Percentiles rank a stretch among this genome's conserved stretches.
Conservation (phyloP, 2,113 vertebrate species). For the Pleuronectes platessa region DNA sequence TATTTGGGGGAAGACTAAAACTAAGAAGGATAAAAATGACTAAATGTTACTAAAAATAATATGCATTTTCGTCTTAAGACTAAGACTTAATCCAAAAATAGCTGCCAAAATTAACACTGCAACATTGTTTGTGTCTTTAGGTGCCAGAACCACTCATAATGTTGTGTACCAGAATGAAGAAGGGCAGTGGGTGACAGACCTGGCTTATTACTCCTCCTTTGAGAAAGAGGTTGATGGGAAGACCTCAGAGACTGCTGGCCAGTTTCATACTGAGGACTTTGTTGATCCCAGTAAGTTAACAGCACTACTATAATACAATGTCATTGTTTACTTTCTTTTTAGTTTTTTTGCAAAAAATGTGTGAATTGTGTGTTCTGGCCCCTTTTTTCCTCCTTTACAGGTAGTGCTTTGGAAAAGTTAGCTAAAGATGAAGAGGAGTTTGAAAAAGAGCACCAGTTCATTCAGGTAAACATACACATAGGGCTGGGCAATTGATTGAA, state of each 20-base stretch:
- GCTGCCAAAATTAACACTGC: neutral
- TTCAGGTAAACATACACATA: conserved; percentile 83
- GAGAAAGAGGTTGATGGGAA: conserved; percentile 84
- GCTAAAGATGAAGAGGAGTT: conserved; percentile 91
- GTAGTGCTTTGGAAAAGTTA: conserved; percentile 89
- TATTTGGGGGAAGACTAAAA: too few species aligned
- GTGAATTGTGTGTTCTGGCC: neutral
- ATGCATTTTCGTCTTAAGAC: too few species aligned
- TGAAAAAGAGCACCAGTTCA: conserved; percentile 91
- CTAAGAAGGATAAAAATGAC: too few species aligned
- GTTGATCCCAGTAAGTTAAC: conserved; percentile 85
- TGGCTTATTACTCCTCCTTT: conserved; percentile 95
- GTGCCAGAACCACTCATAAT: conserved; percentile 71
- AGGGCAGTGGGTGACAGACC: conserved; percentile 96
- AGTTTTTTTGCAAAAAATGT: neutral
- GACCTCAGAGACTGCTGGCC: conserved; percentile 50
- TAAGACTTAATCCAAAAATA: too few species aligned
- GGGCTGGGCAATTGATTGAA: neutral
- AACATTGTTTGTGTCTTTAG: conserved; percentile 63
- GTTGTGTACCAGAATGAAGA: conserved; percentile 96
- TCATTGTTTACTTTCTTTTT: too few species aligned
- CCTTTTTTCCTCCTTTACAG: conserved; percentile 65
- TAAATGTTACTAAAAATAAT: too few species aligned
- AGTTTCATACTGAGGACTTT: conserved; percentile 87
- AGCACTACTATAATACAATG: neutral